These are phyloP conservation scores for Bovichtus diacanthus DNA, from an alignment of 2,797 vertebrate genomes.

Conservation along the genomic window DNA sequence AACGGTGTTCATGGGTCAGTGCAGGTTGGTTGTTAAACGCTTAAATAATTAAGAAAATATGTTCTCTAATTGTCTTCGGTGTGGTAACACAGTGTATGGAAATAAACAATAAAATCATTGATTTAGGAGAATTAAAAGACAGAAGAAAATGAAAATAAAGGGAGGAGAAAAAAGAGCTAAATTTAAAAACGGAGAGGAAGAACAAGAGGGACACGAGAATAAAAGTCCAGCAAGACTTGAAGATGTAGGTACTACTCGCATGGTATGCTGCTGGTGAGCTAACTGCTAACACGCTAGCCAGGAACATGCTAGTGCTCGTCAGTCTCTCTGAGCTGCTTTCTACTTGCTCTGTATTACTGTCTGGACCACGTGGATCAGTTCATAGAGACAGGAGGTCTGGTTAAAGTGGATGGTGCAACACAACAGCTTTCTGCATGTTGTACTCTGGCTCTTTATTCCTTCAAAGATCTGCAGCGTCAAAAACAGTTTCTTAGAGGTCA, in stretches of 20 bases:
- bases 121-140: not conserved
- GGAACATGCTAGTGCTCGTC: no score
- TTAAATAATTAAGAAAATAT: not conserved
- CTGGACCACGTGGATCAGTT: no score
- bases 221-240: not conserved
- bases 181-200: not conserved
- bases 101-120: no score
- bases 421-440: no score
- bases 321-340: no score
- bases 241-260: not conserved
- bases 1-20: not conserved
- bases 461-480: no score
- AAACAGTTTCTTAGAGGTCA: no score
- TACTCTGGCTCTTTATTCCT: no score
- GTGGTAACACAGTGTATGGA: not conserved
- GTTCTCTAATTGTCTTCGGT: not conserved
- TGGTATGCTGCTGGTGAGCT: not conserved
- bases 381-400: no score
- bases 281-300: not conserved
- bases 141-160: not conserved
- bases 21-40: not conserved
- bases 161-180: no score
- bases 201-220: not conserved
- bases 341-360: no score
- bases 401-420: no score